phyloP scores from a whole-genome alignment of 2,888 invertebrate species.

The Drosophila bunnanda region DNA sequence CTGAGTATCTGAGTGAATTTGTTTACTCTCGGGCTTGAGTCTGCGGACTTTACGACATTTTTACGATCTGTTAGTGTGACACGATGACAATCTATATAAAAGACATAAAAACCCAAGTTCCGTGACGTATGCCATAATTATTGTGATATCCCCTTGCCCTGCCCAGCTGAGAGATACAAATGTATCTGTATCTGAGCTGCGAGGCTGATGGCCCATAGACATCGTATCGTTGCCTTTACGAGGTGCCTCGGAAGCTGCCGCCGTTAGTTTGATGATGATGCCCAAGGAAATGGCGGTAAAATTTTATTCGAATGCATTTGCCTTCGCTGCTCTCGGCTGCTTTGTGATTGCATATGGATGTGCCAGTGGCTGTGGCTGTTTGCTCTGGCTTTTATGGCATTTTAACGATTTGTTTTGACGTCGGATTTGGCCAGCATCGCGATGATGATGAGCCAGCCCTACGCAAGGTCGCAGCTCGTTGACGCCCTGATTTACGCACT shows the following conservation, averaged over 20 bases:
- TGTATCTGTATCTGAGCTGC: constrained; percentile 52
- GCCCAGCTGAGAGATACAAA: constrained; percentile 29
- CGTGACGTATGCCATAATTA: constrained; percentile 81
- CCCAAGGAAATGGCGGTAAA: constrained; percentile 76
- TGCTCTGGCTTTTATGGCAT: constrained; percentile 70
- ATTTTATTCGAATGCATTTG: constrained; percentile 76
- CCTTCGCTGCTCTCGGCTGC: constrained; percentile 33
- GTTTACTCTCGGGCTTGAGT: constrained; percentile 14
- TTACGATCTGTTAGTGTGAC: constrained; percentile 83
- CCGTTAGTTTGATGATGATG: constrained; percentile 67
- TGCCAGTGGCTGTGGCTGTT: constrained; percentile 15
- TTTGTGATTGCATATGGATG: constrained; percentile 62
- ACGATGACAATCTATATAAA: constrained; percentile 82
- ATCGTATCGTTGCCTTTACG: constrained; percentile 81
- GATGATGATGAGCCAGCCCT: constrained; percentile 43
- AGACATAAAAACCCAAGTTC: constrained; percentile 78
- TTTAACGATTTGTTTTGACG: constrained; percentile 84
- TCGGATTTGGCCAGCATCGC: constrained; percentile 59
- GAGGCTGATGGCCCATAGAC: constrained; percentile 61
- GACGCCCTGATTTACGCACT: constrained; percentile 49
- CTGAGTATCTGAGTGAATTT: constrained; percentile 16
- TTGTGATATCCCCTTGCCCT: constrained; percentile 60
- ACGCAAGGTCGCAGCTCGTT: constrained; percentile 55
- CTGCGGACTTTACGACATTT: constrained; percentile 81
- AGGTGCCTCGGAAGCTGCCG: constrained; percentile 77